Conservation (phyloP, 2,797 vertebrate species). For the Paramormyrops hopkinsi region DNA sequence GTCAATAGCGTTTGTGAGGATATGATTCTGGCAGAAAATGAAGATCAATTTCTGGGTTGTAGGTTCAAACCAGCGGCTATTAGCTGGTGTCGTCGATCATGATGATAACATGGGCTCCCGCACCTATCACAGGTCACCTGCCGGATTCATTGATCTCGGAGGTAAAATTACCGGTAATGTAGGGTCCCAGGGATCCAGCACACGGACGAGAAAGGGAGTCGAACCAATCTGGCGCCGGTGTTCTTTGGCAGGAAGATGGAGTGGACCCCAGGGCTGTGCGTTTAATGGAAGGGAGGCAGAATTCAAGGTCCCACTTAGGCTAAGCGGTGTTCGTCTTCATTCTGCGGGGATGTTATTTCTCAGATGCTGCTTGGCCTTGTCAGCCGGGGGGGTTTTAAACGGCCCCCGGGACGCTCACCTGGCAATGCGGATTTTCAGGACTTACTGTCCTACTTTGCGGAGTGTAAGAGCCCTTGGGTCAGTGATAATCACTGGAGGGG, state of each 20-base stretch:
- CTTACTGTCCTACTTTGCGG: background rate
- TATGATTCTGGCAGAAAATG: background rate
- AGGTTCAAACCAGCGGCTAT: background rate
- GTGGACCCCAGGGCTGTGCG: background rate
- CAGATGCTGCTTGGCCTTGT: background rate
- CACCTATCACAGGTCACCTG: background rate
- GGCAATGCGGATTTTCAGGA: background rate
- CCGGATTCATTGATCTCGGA: background rate
- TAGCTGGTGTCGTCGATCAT: background rate
- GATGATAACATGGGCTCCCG: background rate
- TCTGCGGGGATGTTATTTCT: background rate
- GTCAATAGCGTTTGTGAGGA: conserved; percentile 14
- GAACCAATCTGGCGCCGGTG: background rate
- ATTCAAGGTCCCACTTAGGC: background rate
- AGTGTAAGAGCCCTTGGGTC: background rate
- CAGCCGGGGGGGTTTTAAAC: background rate
- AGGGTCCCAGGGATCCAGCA: background rate
- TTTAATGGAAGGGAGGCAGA: background rate
- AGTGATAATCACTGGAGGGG: background rate
- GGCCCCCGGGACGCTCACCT: background rate
- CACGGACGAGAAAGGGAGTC: background rate
- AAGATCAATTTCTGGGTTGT: conserved; percentile 6
- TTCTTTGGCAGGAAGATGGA: background rate
- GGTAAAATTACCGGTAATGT: background rate
- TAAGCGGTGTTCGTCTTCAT: background rate